Conservation (phyloP, 2,888 invertebrate species). For the Sarcophaga carnaria region DNA sequence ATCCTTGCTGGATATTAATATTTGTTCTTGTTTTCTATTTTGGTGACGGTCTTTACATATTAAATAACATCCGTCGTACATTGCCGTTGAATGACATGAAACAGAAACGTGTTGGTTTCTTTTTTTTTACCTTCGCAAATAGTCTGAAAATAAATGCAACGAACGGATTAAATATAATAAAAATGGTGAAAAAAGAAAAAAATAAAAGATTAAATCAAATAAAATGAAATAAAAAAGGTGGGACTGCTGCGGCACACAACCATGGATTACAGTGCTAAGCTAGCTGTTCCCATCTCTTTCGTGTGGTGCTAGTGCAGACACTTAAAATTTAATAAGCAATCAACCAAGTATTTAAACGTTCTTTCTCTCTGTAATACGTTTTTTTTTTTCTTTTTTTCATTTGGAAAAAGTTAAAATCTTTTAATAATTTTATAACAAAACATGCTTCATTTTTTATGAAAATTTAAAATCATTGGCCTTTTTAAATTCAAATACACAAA, state of each 20-base stretch:
- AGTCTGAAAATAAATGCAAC: conserved; percentile 31
- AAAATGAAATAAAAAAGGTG: conserved; percentile 22
- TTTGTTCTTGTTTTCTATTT: conserved; percentile 32
- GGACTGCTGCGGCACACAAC: conserved; percentile 56
- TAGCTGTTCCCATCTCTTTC: conserved; percentile 15
- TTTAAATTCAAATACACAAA: conserved; percentile 24
- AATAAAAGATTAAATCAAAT: conserved; percentile 28
- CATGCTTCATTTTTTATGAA: conserved; percentile 27
- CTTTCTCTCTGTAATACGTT: not conserved
- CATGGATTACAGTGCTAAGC: conserved; percentile 67
- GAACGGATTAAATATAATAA: conserved; percentile 24
- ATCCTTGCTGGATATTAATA: conserved; percentile 43
- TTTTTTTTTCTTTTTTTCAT: not conserved
- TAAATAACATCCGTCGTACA: conserved; percentile 13
- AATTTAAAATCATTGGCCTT: conserved; percentile 36
- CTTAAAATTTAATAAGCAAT: conserved; percentile 55
- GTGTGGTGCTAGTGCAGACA: conserved; percentile 21
- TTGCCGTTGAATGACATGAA: conserved; percentile 10
- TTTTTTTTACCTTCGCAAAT: not conserved
- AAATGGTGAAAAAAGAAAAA: not conserved
- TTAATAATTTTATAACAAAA: no score
- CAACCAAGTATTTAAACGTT: conserved; percentile 35
- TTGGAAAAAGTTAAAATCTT: not conserved
- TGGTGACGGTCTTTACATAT: conserved; percentile 4
- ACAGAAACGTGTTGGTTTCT: conserved; percentile 6